Evolutionary conservation across 2,888 invertebrate species (phyloP).

Genomic region (Halictus quadricinctus): DNA sequence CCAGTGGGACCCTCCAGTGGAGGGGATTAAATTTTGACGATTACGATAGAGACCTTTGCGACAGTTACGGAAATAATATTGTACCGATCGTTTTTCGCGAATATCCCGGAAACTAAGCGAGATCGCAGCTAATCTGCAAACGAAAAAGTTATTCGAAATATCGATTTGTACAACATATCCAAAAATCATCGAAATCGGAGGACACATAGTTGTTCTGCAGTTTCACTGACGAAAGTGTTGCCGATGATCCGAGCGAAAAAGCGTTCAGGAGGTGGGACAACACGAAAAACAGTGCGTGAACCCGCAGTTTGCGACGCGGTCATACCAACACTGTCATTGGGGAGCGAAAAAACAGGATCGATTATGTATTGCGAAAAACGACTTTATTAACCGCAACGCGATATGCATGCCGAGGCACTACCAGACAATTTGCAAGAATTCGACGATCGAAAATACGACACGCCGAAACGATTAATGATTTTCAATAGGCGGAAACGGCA

Average conservation of each 20-base stretch:
- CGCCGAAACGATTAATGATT: constrained; percentile 41
- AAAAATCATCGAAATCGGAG: no score
- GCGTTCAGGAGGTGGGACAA: neutral
- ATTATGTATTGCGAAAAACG: constrained; percentile 10
- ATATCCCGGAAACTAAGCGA: no score
- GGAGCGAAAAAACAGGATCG: neutral
- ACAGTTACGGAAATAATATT: no score
- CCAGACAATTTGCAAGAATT: constrained; percentile 37
- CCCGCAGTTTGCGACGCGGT: neutral
- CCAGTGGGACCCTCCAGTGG: no score
- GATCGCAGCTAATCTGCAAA: no score
- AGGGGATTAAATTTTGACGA: no score
- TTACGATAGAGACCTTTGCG: no score
- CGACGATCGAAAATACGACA: constrained; percentile 20
- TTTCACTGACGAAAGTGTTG: neutral
- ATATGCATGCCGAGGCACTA: neutral
- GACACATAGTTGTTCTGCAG: no score
- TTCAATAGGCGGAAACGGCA: constrained; percentile 19
- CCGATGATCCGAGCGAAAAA: neutral
- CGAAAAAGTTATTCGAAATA: no score
- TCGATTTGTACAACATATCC: no score
- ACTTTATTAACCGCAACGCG: constrained; percentile 17
- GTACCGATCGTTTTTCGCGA: no score
- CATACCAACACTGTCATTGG: neutral
- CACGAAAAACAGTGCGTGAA: neutral